A percentile compares a stretch with the other conserved stretches of the same genome.
Evolutionary conservation across 2,113 vertebrate species (phyloP).

Genomic region (Prietella phreatophila): DNA sequence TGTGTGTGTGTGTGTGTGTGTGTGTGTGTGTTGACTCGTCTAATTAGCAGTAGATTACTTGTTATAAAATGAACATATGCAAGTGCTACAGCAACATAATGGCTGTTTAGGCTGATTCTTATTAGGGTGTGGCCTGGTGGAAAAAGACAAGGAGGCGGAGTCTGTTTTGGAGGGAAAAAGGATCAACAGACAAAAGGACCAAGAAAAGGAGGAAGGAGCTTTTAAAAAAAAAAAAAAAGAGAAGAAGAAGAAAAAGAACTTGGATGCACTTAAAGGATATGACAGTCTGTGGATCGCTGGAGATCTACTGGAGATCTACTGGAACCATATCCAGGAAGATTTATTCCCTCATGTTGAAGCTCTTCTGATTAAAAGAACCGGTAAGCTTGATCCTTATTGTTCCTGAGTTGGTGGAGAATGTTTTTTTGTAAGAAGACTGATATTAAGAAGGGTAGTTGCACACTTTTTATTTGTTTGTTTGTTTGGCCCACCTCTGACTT

Average conservation of each 20-base stretch:
- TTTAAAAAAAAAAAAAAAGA: too few relatives aligned
- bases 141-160: neutral
- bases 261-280: neutral
- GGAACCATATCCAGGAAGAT: neutral
- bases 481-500: neutral
- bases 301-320: neutral
- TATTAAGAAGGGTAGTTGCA: neutral
- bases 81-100: neutral
- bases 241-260: neutral
- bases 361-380: neutral
- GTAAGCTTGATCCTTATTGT: neutral
- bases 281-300: neutral
- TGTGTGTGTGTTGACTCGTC: neutral
- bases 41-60: neutral
- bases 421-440: neutral
- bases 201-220: neutral
- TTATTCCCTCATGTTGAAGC: neutral
- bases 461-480: neutral
- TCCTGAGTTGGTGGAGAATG: neutral
- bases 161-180: neutral
- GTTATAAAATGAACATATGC: neutral
- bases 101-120: neutral
- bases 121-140: neutral
- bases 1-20: neutral
- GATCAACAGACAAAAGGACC: neutral